Conservation (phyloP, 2,797 vertebrate genomes). For the Lindbergichthys nudifrons region DNA sequence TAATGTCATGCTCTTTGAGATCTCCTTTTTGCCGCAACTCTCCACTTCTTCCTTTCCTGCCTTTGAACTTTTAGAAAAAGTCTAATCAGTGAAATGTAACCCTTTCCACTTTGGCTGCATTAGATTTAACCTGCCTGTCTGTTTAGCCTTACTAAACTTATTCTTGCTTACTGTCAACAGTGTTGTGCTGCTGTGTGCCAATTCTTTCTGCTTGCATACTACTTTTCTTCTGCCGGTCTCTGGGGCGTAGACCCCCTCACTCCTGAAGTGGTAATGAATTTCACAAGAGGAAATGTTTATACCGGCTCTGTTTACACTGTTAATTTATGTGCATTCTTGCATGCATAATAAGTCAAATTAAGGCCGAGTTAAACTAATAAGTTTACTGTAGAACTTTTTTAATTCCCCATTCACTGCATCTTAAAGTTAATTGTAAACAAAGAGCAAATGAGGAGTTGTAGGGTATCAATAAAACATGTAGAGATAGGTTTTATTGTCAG, state of each 20-base stretch:
- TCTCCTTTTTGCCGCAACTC: slow-evolving; percentile 33
- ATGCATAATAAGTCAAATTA: slow-evolving; percentile 70
- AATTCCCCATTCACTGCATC: slow-evolving; percentile 36
- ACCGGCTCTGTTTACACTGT: slow-evolving; percentile 69
- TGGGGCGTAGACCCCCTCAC: slow-evolving; percentile 63
- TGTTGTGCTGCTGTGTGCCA: slow-evolving; percentile 69
- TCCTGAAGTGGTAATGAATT: slow-evolving; percentile 80
- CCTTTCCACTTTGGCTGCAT: slow-evolving; percentile 52
- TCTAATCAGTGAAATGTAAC: slow-evolving; percentile 44
- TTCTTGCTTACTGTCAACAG: slow-evolving; percentile 74
- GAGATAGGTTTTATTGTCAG: not conserved
- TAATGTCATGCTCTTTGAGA: slow-evolving; percentile 1
- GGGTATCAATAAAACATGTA: slow-evolving; percentile 10
- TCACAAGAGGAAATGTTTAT: slow-evolving; percentile 72
- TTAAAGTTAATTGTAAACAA: slow-evolving; percentile 12
- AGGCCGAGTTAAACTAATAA: slow-evolving; percentile 63
- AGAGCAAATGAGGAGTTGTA: slow-evolving; percentile 18
- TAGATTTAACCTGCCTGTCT: slow-evolving; percentile 80
- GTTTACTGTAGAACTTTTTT: slow-evolving; percentile 50
- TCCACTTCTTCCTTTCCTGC: slow-evolving; percentile 22
- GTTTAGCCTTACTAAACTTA: slow-evolving; percentile 85
- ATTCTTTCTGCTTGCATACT: slow-evolving; percentile 66
- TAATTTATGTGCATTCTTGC: slow-evolving; percentile 76
- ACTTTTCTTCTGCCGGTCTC: slow-evolving; percentile 69
- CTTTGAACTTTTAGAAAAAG: slow-evolving; percentile 20